Conservation (phyloP, 2,113 vertebrate genomes). For the Hassar affinis region DNA sequence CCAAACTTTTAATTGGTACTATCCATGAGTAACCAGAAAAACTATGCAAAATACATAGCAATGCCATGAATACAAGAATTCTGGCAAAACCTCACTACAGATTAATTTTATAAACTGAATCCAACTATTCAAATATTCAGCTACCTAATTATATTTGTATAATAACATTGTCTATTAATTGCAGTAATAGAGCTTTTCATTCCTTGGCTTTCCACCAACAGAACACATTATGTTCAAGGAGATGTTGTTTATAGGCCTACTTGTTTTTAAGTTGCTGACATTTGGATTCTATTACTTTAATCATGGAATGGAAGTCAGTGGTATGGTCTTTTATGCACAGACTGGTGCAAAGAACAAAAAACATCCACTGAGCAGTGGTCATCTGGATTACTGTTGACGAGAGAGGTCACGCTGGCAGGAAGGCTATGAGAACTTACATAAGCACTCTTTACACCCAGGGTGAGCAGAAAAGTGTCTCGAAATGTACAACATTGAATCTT, state of each 20-base stretch:
- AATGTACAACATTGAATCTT: neutral
- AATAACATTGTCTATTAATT: neutral
- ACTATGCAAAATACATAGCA: too few relatives aligned
- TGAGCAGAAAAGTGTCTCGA: neutral
- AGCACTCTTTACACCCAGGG: neutral
- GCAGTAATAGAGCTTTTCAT: neutral
- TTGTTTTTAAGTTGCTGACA: neutral
- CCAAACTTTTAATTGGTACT: too few relatives aligned
- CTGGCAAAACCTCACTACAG: too few relatives aligned
- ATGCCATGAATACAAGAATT: too few relatives aligned
- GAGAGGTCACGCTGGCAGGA: neutral
- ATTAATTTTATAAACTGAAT: neutral
- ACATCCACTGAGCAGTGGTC: neutral
- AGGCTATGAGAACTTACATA: neutral
- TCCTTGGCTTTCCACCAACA: neutral
- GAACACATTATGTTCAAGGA: neutral
- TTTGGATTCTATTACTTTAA: neutral
- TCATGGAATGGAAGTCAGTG: neutral
- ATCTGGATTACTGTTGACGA: neutral
- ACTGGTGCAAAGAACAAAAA: neutral
- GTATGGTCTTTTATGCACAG: neutral
- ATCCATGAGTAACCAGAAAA: too few relatives aligned
- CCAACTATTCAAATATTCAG: neutral
- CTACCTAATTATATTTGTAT: neutral
- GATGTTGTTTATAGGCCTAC: neutral